Evolutionary conservation across 2,888 invertebrate species (phyloP), one percentile per base, ranked within the genome.

Genomic region (Hemaris fuciformis): DNA sequence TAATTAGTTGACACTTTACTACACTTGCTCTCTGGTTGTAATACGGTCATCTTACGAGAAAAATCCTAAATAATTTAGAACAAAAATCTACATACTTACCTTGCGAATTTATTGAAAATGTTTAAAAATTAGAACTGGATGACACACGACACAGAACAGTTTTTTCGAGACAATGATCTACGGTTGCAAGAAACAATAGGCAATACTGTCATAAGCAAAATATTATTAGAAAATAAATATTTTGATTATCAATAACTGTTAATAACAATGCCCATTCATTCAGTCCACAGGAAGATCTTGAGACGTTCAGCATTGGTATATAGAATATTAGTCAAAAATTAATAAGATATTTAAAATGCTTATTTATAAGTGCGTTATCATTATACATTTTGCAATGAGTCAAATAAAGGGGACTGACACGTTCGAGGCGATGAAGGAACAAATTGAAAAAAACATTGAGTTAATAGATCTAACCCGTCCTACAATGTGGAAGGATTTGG

Each of bases 401-500:
- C 27, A 31, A 53, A 31, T 53, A 31, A 18, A 53, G 18, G 18
- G 31, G 8, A 31, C 18, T 53, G 25, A 41, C 41, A 22, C 53
- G 7, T 27, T 13, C 3, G 10, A 41, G 48, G 23, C 7, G 15
- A 8, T 10, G 10, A 31, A 18, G 2, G 53, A 23, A 13, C 25
- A 53, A 20, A 13, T 10, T 53, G 48, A 53, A 6, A 27, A 53
- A 8, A 53, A 7, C 22, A 53, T 60, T 15, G 60, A 60, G 38
- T 18, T 60, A 13, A 69, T 83, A 0, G 88, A 88, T 62, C 64
- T 88, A 57, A 82, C 85, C 0, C 73, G 75, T 3, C 77, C 86
- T 0, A 85, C 84, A 0, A 77, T 74, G 1, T 85, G 85, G 85
- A 70, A 71, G n/a, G 77, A 80, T 0, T 48, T 88, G 34, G 69